Evolutionary conservation across 2,888 invertebrate genomes (phyloP), one percentile per base, ranked within the genome.

Genomic region (Thecophora atra): DNA sequence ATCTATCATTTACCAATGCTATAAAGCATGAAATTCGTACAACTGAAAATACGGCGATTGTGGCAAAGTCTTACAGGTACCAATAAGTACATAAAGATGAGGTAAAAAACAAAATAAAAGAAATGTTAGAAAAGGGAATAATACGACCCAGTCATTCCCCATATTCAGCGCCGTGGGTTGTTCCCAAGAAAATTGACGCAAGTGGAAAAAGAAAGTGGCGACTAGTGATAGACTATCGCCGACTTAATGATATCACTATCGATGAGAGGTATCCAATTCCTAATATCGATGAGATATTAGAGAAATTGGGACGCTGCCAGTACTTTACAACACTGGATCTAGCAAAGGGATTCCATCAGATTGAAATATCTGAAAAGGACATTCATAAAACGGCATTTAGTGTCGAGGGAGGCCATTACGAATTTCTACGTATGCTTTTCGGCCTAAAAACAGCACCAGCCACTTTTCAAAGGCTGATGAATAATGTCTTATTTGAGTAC

Each of bases 11-110:
- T 54, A 73, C 72, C 1, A 70, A 47, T 7, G 69, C 37, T 5
- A 71, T 73, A 47, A 74, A 74, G n/a, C 72, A 72, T 56, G 30
- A 15, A 30, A 72, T 72, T 21, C 68, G 58, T 24, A 70, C 71
- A 17, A 30, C 19, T 17, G 30, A 71, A 75, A 66, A 74, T 73
- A n/a, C 71, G 51, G n/a, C n/a, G n/a, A n/a, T n/a, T n/a, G n/a
- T n/a, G n/a, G n/a, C n/a, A n/a, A n/a, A n/a, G n/a, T n/a, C n/a
- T n/a, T n/a, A n/a, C n/a, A n/a, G n/a, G n/a, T n/a, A n/a, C n/a
- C n/a, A n/a, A n/a, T n/a, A n/a, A n/a, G n/a, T n/a, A n/a, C n/a
- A n/a, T n/a, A n/a, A n/a, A n/a, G n/a, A n/a, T n/a, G n/a, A n/a
- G n/a, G n/a, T n/a, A n/a, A n/a, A n/a, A n/a, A n/a, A n/a, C n/a